Evolutionary conservation across 1,140 invertebrate species (phyloP).

Genomic region (Zaprionus tsacasi): DNA sequence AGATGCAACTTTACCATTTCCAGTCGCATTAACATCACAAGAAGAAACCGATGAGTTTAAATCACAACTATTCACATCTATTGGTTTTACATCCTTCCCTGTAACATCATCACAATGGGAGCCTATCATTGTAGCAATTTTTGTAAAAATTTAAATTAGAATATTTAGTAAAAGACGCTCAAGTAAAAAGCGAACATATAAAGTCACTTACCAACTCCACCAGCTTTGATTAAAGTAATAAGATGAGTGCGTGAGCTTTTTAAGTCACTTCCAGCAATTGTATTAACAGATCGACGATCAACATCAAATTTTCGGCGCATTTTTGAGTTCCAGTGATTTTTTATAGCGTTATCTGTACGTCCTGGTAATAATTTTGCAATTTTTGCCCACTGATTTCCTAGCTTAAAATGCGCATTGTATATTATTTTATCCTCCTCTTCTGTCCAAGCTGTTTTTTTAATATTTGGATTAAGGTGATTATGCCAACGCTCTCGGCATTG

Average conservation of each 20-base stretch:
- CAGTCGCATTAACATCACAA: conserved; percentile 2
- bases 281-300: conserved; percentile 70
- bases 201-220: conserved; percentile 47
- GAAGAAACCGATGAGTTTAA: not conserved
- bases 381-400: conserved; percentile 99
- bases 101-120: not conserved
- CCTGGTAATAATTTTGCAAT: conserved; percentile 96
- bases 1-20: not conserved
- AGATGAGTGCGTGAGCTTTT: conserved; percentile 74
- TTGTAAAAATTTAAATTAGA: not conserved
- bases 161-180: not conserved
- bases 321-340: conserved; percentile 99
- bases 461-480: conserved; percentile 99
- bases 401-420: conserved; percentile 93
- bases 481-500: conserved; percentile 98
- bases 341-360: conserved; percentile 98
- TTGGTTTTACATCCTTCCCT: not conserved
- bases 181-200: no score
- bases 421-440: conserved; percentile 97
- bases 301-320: conserved; percentile 94
- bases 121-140: not conserved
- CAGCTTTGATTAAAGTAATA: conserved; percentile 72
- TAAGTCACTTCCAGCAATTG: conserved; percentile 59
- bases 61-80: not conserved
- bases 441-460: conserved; percentile 98